Evolutionary conservation across 2,797 vertebrate species (phyloP), one percentile per base, ranked within the genome.

Genomic region (Delichon dasypus): DNA sequence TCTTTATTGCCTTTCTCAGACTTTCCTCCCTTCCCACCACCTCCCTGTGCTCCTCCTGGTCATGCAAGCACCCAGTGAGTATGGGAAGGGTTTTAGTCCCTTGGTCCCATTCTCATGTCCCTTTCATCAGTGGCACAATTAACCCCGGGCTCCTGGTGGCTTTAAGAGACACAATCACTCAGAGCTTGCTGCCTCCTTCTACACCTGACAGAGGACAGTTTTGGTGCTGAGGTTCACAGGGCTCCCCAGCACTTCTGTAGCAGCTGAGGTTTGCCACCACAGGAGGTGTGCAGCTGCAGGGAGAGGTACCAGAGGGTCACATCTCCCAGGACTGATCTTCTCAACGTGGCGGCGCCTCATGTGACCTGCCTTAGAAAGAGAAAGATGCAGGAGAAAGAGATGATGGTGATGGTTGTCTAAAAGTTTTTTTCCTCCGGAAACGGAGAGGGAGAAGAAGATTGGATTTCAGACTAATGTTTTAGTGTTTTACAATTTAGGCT

Each of bases 211-310:
- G 51, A 73, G 27, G 27, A n/a, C n/a, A 19, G 5, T 65, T 78
- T 54, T 85, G 75, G 14, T 81, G 47, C 30, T 48, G 53, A 83
- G 50, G 27, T 32, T 27, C 38, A 7, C 2, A 4, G 25, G 32
- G 25, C 23, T 64, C 26, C 21, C 50, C 0, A 0, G 21, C 17
- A 26, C 18, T 45, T 36, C 29, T 2, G 1, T 29, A 57, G 22
- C 32, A 68, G 19, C 42, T 50, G 42, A 14, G 21, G 47, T 7
- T 61, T 89, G 51, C 36, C 29, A 22, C 57, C 1, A 0, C 7
- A 48, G 45, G 13, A 58, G 5, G 2, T 29, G 10, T 19, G 47
- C 14, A 78, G 26, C 42, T 20, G 9, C 67, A 54, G 13, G 0
- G 0, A 83, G 30, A 66, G n/a, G 17, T 44, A 66, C 11, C 27